Percentiles rank a stretch among this genome's conserved stretches.
Conservation (phyloP, 2,888 invertebrate species). For the Gymnocheta viridis region DNA sequence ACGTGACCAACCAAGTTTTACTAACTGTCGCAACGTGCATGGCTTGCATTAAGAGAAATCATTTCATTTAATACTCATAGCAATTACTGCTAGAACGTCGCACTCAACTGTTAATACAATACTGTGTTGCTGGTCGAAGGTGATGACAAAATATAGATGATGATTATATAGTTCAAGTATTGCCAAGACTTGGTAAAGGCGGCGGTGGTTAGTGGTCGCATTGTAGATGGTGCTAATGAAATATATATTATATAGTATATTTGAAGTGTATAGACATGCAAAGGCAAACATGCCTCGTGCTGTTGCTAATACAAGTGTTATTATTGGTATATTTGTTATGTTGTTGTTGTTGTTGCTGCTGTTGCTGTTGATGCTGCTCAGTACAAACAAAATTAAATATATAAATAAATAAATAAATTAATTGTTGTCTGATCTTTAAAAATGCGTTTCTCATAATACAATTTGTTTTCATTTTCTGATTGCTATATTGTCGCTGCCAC, state of each 20-base stretch:
- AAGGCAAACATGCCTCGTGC: slow-evolving; percentile 72
- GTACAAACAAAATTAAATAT: slow-evolving; percentile 23
- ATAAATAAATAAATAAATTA: slow-evolving; percentile 23
- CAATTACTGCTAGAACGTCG: slow-evolving; percentile 1
- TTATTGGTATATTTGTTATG: not conserved
- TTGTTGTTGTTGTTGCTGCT: slow-evolving; percentile 18
- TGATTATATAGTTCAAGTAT: slow-evolving; percentile 60
- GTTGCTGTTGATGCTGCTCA: slow-evolving; percentile 19
- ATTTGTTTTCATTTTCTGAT: slow-evolving; percentile 68
- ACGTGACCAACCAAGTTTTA: no score
- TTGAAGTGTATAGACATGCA: not conserved
- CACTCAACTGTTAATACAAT: slow-evolving; percentile 35
- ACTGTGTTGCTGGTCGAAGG: slow-evolving; percentile 52
- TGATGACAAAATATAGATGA: slow-evolving; percentile 63
- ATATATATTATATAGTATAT: slow-evolving; percentile 3
- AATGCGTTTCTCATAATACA: slow-evolving; percentile 68
- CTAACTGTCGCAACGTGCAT: no score
- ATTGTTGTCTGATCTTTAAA: slow-evolving; percentile 58
- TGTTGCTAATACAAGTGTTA: slow-evolving; percentile 71
- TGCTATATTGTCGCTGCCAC: slow-evolving; percentile 58
- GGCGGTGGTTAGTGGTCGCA: slow-evolving; percentile 20
- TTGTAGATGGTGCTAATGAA: slow-evolving; percentile 27
- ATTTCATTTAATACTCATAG: not conserved
- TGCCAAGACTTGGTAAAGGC: slow-evolving; percentile 46
- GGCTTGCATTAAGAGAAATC: not conserved